Base-by-base conservation (phyloP, 2,888 invertebrate genomes). In the Escarpia spicata region DNA sequence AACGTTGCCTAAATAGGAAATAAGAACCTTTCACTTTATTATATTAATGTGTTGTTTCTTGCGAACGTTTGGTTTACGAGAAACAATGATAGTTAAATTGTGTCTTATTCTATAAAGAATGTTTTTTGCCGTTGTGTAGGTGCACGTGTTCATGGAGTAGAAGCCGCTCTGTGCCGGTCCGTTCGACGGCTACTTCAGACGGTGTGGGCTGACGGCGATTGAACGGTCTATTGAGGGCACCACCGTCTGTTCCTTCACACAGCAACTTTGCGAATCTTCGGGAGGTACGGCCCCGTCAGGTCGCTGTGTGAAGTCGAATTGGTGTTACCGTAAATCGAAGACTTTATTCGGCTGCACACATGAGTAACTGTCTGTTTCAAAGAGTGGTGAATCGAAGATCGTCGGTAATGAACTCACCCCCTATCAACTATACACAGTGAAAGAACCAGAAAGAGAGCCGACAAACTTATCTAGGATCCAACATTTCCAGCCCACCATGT, bases 171-270 rank as follows among this genome's bases (percentile, higher is more conserved):
- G 19, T 26, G 75, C 75, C 75, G 75, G 75, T n/a, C 75, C n/a
- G 75, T 75, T 75, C 75, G 75, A 75, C 26, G 75, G 75, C 19
- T 75, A 75, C 75, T 75, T 75, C 75, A 75, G 2, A 26, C 75
- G 75, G 26, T 75, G 75, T 75, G n/a, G 19, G 19, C 3, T 75
- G 75, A 26, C 26, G 75, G 75, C 19, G 75, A 75, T 26, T 4
- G 75, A 75, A 75, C 75, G n/a, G 6, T 26, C 75, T 75, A 26
- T 26, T 19, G 75, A 75, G 15, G 26, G 75, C n/a, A n/a, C 75
- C 75, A 75, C 75, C n/a, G 26, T 75, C 75, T 75, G 75, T n/a
- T 75, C 26, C 75, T 75, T 75, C 75, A n/a, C 75, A 75, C 75
- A 75, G 19, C 2, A 3, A 75, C n/a, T 26, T 3, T 75, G 75